Conservation (phyloP, 2,797 vertebrate species). For the Heterohyrax brucei region DNA sequence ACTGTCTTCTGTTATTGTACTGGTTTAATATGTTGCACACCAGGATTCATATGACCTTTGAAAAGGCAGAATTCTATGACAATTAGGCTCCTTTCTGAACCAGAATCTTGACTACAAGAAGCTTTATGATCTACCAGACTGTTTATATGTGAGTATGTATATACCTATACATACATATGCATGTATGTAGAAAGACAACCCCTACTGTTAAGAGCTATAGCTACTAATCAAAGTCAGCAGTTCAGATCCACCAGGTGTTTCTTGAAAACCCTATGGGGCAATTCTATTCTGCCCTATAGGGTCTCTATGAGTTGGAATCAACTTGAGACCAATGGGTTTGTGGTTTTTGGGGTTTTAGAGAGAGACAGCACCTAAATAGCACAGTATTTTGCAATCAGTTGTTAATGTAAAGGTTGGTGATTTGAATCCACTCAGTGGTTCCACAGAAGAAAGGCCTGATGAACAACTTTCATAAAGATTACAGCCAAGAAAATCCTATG, state of each 20-base stretch:
- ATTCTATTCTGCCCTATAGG: too few relatives aligned
- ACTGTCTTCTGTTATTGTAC: not conserved
- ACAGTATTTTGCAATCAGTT: not conserved
- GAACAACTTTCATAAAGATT: not conserved
- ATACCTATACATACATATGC: too few relatives aligned
- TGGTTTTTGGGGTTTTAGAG: too few relatives aligned
- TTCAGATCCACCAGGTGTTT: too few relatives aligned
- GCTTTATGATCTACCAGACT: slow-evolving; percentile 11
- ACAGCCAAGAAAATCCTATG: not conserved
- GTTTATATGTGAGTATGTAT: too few relatives aligned
- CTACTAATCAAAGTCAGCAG: too few relatives aligned
- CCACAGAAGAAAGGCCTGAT: not conserved
- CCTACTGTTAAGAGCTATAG: too few relatives aligned
- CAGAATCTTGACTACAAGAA: slow-evolving; percentile 57
- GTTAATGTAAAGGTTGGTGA: not conserved
- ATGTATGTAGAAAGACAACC: too few relatives aligned
- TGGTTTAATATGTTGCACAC: not conserved
- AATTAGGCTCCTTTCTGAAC: not conserved
- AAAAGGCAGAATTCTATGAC: not conserved
- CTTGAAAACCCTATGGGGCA: too few relatives aligned
- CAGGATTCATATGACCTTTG: not conserved
- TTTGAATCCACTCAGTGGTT: not conserved
- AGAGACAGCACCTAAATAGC: not conserved
- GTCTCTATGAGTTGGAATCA: too few relatives aligned
- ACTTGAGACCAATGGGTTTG: too few relatives aligned